A percentile compares a stretch with the other conserved stretches of the same genome.
Conservation (phyloP, 2,797 vertebrate genomes). For the Sebastes hopkinsi region DNA sequence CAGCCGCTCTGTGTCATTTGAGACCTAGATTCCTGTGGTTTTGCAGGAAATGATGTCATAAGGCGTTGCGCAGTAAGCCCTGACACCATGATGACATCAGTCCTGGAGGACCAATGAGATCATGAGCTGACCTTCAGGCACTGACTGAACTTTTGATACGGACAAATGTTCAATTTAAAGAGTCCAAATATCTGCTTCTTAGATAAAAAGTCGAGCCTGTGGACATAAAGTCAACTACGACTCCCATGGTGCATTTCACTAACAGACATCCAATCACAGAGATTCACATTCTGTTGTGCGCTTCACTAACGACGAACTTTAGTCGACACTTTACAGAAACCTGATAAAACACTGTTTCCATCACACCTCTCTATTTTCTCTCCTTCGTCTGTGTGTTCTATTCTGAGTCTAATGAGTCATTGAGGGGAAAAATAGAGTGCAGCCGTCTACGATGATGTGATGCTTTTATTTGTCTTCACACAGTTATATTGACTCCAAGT, state of each 20-base stretch:
- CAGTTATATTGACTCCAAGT: not conserved
- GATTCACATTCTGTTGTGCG: not conserved
- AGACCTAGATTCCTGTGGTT: constrained; percentile 6
- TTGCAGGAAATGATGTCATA: constrained; percentile 43
- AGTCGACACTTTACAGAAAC: no score
- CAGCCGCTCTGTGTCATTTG: not conserved
- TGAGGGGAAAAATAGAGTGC: no score
- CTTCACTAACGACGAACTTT: no score
- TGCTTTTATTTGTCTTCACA: not conserved
- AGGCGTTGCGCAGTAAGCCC: not conserved
- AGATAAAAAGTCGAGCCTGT: not conserved
- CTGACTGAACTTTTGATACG: not conserved
- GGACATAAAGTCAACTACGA: not conserved
- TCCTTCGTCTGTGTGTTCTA: no score
- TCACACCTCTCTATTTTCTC: no score
- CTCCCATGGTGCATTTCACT: not conserved
- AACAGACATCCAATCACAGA: not conserved
- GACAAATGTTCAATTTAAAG: not conserved
- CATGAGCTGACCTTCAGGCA: constrained; percentile 10
- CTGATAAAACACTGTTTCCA: not conserved
- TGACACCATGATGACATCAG: constrained; percentile 32
- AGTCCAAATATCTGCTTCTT: not conserved
- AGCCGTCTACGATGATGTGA: not conserved
- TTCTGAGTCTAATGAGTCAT: no score
- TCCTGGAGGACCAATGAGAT: constrained; percentile 40